Evolutionary conservation across 37 sponge, comb jelly and placozoan species (phyloP).

Genomic region (Ianthella basta): DNA sequence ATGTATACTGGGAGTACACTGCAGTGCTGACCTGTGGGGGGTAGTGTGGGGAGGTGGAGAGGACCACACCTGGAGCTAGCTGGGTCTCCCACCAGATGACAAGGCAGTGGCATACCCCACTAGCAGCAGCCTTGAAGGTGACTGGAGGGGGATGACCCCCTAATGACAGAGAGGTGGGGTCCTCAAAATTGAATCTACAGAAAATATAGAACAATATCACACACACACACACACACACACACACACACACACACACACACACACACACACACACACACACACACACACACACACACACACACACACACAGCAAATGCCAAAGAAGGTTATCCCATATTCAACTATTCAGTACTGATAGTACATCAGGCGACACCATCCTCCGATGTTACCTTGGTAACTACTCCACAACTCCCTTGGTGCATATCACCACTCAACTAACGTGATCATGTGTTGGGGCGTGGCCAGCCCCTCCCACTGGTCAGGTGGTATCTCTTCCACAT

Average conservation of each 20-base stretch:
- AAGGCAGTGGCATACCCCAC: conserved; percentile 63
- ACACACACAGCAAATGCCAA: too few species aligned
- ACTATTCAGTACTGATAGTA: too few species aligned
- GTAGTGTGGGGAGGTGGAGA: conserved; percentile 62
- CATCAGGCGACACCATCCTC: too few species aligned
- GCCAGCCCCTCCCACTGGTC: conserved; percentile 45
- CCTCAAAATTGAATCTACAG: conserved; percentile 59
- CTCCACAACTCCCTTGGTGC: too few species aligned
- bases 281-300: too few species aligned
- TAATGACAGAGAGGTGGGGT: conserved; percentile 35
- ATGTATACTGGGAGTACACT: not conserved
- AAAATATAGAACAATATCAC: conserved; percentile 2
- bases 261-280: too few species aligned
- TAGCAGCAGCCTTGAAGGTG: conserved; percentile 13
- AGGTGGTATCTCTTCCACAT: conserved; percentile 61
- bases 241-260: too few species aligned
- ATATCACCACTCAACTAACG: conserved; percentile 42
- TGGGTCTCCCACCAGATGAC: conserved; percentile 74
- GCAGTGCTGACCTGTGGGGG: conserved; percentile 26
- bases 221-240: not conserved
- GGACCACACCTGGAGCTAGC: conserved; percentile 40
- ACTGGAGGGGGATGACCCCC: not conserved
- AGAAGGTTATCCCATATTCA: too few species aligned
- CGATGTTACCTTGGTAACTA: too few species aligned
- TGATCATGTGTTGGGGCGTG: conserved; percentile 31